Base-by-base conservation (phyloP, 2,797 vertebrate species). In the Silurus aristotelis region DNA sequence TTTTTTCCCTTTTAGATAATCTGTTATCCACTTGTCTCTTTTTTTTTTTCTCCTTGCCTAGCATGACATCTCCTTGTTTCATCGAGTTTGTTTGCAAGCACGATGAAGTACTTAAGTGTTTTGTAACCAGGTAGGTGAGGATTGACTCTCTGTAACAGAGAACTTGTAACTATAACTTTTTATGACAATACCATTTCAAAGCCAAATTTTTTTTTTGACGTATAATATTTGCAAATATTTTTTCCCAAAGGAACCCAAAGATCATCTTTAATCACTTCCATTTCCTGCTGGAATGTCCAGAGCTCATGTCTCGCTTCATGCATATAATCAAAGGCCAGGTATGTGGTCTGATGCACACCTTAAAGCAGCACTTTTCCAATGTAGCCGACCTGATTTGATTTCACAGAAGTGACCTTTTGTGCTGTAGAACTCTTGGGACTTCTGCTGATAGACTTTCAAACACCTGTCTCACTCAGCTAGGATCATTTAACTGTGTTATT, bases 251-350 rank as follows among this genome's bases (percentile, higher is more conserved):
- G 92, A 99, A 99, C 91, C 98, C 98, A 88, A 99, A 97, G 94
- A 99, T 99, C 86, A 99, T 99, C 92, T 99, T 99, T 91, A 96
- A 99, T 91, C 98, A 99, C 91, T 99, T 99, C 91, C 98, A 99
- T 92, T 99, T 99, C 92, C 97, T 99, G 87, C 94, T 99, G 90
- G 98, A 99, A 91, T 99, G 98, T 95, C 98, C 98, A 43, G 98
- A 99, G 89, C 90, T 99, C 85, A 99, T 99, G 98, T 99, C 98
- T 80, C 96, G 98, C 86, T 99, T 99, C 92, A 99, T 99, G 98
- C 97, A 99, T 89, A 99, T 99, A 87, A 99, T 99, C 91, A 99
- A 99, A 94, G 97, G 97, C 89, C 98, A 99, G 96, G 98, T 99
- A 94, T 88, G 90, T 70, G 5, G 15, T 27, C 48, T 15, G 27